Percentiles rank a stretch among this genome's conserved stretches.
These are phyloP conservation scores for Myotis daubentonii DNA, from an alignment of 2,797 vertebrate genomes.

Conservation along the genomic window DNA sequence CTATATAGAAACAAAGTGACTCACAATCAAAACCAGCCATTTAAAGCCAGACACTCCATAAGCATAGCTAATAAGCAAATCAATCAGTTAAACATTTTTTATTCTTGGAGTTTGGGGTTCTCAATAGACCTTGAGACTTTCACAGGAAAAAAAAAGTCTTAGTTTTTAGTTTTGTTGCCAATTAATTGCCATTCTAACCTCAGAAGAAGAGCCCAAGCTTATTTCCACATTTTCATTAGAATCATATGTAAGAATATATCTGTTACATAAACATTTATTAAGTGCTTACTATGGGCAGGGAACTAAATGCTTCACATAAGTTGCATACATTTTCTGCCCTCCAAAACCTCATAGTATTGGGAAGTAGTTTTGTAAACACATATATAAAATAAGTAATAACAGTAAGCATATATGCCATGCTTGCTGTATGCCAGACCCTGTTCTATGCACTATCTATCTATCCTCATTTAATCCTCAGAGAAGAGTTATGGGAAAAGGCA, in stretches of 20 bases:
- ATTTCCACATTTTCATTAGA: background rate
- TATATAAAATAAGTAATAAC: background rate
- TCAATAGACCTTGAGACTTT: background rate
- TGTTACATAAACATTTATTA: background rate
- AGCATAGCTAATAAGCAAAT: constrained; percentile 39
- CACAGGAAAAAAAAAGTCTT: background rate
- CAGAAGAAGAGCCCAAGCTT: background rate
- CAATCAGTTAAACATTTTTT: constrained; percentile 4
- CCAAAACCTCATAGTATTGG: background rate
- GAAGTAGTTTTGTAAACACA: background rate
- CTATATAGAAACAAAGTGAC: background rate
- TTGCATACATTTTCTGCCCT: background rate
- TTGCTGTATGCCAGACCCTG: background rate
- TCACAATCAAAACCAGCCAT: background rate
- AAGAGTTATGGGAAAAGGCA: background rate
- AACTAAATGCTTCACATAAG: background rate
- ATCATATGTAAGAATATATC: background rate
- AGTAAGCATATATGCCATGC: background rate
- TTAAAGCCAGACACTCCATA: constrained; percentile 5
- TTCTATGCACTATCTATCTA: background rate
- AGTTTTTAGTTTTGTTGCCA: background rate
- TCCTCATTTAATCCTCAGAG: background rate
- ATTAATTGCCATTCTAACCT: constrained; percentile 27
- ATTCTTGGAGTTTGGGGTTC: background rate
- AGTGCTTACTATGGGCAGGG: background rate